phyloP scores from a whole-genome alignment of 2,113 vertebrate genomes.

The Xenus cinereus region DNA sequence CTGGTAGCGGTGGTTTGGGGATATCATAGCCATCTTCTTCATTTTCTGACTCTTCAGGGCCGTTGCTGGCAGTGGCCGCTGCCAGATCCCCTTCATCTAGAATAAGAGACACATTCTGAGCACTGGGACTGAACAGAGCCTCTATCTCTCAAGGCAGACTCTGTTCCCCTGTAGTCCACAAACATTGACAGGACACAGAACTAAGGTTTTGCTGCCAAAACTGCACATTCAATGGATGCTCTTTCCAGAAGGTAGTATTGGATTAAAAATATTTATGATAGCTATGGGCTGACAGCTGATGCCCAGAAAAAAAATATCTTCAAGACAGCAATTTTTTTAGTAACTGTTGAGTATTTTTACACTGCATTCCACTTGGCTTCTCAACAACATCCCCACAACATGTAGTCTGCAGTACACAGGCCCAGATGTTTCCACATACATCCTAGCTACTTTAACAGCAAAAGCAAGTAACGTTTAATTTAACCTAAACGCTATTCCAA shows the following conservation, averaged over 20 bases:
- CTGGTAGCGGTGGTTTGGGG: conserved; percentile 80
- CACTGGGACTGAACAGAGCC: background rate
- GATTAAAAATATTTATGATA: background rate
- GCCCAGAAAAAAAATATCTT: background rate
- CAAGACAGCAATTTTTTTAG: background rate
- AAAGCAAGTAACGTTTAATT: background rate
- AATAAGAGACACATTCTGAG: background rate
- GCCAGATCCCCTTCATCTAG: conserved; percentile 64
- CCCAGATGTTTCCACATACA: background rate
- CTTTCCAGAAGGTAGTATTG: background rate
- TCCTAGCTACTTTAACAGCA: background rate
- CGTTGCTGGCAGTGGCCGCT: conserved; percentile 69
- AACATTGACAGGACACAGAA: background rate
- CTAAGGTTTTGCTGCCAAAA: background rate
- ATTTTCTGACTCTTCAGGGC: conserved; percentile 77
- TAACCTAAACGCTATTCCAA: background rate
- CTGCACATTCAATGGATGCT: background rate
- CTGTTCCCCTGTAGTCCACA: background rate
- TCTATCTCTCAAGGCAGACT: background rate
- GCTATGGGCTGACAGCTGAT: background rate
- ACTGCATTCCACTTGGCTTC: background rate
- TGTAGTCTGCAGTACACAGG: background rate
- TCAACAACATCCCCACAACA: background rate
- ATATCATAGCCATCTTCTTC: conserved; percentile 89
- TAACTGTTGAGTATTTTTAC: background rate